phyloP scores from a whole-genome alignment of 2,797 vertebrate species.

The Jordanella pulchra region DNA sequence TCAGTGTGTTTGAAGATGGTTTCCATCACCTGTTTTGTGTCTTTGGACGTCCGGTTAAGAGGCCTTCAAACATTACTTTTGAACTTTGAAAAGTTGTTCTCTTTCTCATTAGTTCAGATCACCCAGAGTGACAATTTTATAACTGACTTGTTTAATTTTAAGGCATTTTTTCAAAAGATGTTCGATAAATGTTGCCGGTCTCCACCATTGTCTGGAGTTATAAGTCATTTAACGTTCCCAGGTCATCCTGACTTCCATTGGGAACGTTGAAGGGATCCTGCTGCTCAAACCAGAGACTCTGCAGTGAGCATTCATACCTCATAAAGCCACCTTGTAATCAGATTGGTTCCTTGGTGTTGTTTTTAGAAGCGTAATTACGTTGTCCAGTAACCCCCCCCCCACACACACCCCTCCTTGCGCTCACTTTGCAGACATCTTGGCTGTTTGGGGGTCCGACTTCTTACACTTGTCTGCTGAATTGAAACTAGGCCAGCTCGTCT shows the following conservation, averaged over 20 bases:
- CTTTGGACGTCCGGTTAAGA: conserved; percentile 5
- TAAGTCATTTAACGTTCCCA: conserved; percentile 3
- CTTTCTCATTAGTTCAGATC: background rate
- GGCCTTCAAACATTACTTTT: background rate
- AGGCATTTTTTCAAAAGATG: background rate
- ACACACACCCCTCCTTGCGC: conserved; percentile 27
- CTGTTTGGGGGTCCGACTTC: conserved; percentile 54
- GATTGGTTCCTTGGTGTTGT: conserved; percentile 55
- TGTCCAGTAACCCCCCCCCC: conserved; percentile 40
- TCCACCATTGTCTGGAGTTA: background rate
- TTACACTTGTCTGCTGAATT: conserved; percentile 77
- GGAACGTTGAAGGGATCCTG: background rate
- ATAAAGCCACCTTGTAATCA: conserved; percentile 49
- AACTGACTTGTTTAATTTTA: background rate
- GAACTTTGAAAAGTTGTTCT: conserved; percentile 7
- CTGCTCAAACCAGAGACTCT: background rate
- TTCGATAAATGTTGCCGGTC: background rate
- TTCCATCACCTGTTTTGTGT: conserved; percentile 42
- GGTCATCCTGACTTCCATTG: background rate
- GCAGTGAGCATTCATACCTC: conserved; percentile 7
- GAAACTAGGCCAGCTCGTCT: conserved; percentile 92
- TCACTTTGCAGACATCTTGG: conserved; percentile 65
- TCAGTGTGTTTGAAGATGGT: conserved; percentile 16
- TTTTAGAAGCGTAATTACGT: conserved; percentile 55
- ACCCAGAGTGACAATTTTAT: background rate